These are phyloP conservation scores for Chromoteleia sp. DNA, from an alignment of 2,888 invertebrate species.

Conservation along the genomic window DNA sequence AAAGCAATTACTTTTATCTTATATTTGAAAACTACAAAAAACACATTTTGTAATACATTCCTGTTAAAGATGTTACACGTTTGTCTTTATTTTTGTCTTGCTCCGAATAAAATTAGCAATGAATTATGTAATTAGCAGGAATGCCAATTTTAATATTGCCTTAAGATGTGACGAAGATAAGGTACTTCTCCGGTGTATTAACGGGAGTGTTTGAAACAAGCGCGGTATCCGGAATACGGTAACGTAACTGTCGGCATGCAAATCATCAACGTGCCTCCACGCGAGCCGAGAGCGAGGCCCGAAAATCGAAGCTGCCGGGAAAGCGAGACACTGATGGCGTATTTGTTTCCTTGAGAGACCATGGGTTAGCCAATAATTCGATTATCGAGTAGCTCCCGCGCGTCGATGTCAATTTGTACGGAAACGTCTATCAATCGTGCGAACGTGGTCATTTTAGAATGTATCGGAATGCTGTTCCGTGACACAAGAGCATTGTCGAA, in stretches of 20 bases:
- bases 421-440: constrained; percentile 52
- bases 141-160: background rate
- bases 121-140: constrained; percentile 1
- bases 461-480: constrained; percentile 44
- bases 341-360: constrained; percentile 60
- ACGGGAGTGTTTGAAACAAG: constrained; percentile 12
- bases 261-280: constrained; percentile 19
- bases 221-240: constrained; percentile 14
- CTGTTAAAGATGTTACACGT: too few relatives aligned
- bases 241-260: constrained; percentile 33
- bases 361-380: constrained; percentile 61
- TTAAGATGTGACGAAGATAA: background rate
- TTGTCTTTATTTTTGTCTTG: too few relatives aligned
- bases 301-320: constrained; percentile 33
- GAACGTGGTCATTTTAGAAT: constrained; percentile 54
- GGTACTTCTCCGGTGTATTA: background rate
- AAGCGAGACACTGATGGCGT: constrained; percentile 45
- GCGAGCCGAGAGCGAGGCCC: background rate
- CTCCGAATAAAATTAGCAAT: too few relatives aligned
- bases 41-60: too few relatives aligned
- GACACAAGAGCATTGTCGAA: constrained; percentile 52
- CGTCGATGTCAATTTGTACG: constrained; percentile 56
- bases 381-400: constrained; percentile 54
- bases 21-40: too few relatives aligned
- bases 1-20: too few relatives aligned